Evolutionary conservation across 2,113 vertebrate species (phyloP), one percentile per base, ranked within the genome.

Genomic region (Triplophysa rosa): DNA sequence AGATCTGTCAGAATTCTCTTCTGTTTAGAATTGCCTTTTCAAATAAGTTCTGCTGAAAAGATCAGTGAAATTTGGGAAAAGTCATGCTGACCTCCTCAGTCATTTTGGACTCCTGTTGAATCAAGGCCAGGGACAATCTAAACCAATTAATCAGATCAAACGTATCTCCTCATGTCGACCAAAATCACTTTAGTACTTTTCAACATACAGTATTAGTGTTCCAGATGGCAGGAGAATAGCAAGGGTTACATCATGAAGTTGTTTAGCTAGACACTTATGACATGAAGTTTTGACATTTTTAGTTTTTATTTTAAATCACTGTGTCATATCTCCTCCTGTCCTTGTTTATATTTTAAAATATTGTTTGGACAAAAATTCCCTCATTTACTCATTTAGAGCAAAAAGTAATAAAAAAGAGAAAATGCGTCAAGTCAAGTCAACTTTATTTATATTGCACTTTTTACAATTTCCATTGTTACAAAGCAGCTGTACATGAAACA

Each of bases 1-100:
- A 79, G 67, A 72, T 33, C 66, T 83, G 85, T 86, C 84, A 83
- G 70, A 82, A 67, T 47, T 19, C 29, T 77, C 54, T 62, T 82
- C 52, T 52, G 47, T 62, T 37, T 52, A n/a, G 40, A 0, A 9
- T 72, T 47, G 24, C 37, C 73, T 69, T 52, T 33, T 69, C 52
- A 80, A 56, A 56, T 61, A 47, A n/a, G 40, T 12, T 19, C 49
- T 12, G 29, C 26, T 73, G 23, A 63, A 75, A 49, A 75, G 72
- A 75, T 73, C 70, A 47, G 59, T 29, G 40, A 14, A 75, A 49
- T 23, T 61, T 58, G 29, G 16, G 54, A 61, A 42, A 16, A n/a
- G 23, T 63, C 59, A 62, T 4, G 59, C 72, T 75, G 59, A 75
- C 59, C 59, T 29, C 58, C 21, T n/a, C 1, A 37, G 16, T 19